Evolutionary conservation across 2,888 invertebrate genomes (phyloP).

Genomic region (Pseudeuparius sepicola): DNA sequence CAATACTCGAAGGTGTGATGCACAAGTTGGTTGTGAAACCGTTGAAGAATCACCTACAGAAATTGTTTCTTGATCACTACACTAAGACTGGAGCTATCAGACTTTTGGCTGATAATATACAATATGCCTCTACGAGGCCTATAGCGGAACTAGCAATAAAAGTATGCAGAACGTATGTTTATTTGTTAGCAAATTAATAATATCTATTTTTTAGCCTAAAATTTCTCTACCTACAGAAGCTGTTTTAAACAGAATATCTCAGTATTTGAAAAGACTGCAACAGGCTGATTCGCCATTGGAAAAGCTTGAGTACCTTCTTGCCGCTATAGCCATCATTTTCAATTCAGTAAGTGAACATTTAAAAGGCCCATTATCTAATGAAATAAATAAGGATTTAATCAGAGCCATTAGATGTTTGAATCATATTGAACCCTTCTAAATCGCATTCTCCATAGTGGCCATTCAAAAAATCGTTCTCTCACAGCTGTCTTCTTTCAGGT

Average conservation of each 20-base stretch:
- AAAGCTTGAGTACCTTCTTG: slow-evolving; percentile 84
- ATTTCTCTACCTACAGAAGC: slow-evolving; percentile 67
- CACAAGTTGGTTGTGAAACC: slow-evolving; percentile 84
- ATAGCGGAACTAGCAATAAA: slow-evolving; percentile 60
- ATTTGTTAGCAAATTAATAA: too few relatives aligned
- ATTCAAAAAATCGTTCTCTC: too few relatives aligned
- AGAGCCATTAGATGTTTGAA: too few relatives aligned
- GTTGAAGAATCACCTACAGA: slow-evolving; percentile 72
- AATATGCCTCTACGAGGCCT: slow-evolving; percentile 56
- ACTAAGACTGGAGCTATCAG: slow-evolving; percentile 63
- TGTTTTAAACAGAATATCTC: slow-evolving; percentile 67
- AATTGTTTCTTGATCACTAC: slow-evolving; percentile 82
- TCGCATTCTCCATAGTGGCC: too few relatives aligned
- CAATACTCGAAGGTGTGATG: slow-evolving; percentile 89
- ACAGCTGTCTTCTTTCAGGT: slow-evolving; percentile 46
- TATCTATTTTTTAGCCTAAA: slow-evolving; percentile 44
- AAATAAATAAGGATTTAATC: too few relatives aligned
- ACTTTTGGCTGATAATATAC: slow-evolving; percentile 60
- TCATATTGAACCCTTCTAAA: too few relatives aligned
- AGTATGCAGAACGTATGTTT: too few relatives aligned
- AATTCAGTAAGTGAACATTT: slow-evolving; percentile 62
- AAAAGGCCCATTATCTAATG: too few relatives aligned
- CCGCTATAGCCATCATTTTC: slow-evolving; percentile 79
- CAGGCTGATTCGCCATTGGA: slow-evolving; percentile 87
- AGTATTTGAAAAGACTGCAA: slow-evolving; percentile 73